These are phyloP conservation scores for Clivina fossor DNA, from an alignment of 2,888 invertebrate genomes.

Conservation along the genomic window DNA sequence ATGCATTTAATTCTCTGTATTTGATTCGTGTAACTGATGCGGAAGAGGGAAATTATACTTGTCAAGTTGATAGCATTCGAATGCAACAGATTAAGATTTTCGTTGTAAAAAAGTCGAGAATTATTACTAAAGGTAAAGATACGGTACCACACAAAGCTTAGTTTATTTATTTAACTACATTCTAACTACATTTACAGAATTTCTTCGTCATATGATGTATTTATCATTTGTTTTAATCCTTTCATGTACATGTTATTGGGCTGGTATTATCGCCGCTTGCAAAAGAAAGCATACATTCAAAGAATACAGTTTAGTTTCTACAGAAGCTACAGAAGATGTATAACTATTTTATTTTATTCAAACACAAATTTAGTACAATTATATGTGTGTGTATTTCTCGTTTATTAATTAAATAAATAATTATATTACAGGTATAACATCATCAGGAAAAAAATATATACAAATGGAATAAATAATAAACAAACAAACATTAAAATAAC, in stretches of 20 bases:
- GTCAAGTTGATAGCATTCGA: constrained; percentile 62
- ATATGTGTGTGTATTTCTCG: too few relatives aligned
- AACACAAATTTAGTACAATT: neutral
- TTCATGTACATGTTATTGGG: constrained; percentile 60
- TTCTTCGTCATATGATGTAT: constrained; percentile 61
- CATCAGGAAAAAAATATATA: too few relatives aligned
- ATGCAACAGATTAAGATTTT: constrained; percentile 58
- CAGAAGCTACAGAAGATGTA: constrained; percentile 2
- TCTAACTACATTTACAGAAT: constrained; percentile 54
- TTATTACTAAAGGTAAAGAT: constrained; percentile 57
- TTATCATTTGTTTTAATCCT: constrained; percentile 60
- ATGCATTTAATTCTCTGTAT: constrained; percentile 60
- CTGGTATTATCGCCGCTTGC: constrained; percentile 59
- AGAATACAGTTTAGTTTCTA: constrained; percentile 44
- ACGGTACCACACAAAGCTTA: too few relatives aligned
- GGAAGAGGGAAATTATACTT: constrained; percentile 71
- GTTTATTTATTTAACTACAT: neutral
- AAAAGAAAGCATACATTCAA: constrained; percentile 53
- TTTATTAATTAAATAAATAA: too few relatives aligned
- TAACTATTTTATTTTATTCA: constrained; percentile 1
- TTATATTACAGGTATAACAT: too few relatives aligned
- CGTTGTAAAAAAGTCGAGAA: constrained; percentile 56
- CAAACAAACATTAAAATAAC: too few relatives aligned
- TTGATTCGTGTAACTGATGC: constrained; percentile 60
- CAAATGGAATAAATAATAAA: too few relatives aligned